Evolutionary conservation across 2,888 invertebrate genomes (phyloP), one percentile per base, ranked within the genome.

Genomic region (Drosophila multiciliata): DNA sequence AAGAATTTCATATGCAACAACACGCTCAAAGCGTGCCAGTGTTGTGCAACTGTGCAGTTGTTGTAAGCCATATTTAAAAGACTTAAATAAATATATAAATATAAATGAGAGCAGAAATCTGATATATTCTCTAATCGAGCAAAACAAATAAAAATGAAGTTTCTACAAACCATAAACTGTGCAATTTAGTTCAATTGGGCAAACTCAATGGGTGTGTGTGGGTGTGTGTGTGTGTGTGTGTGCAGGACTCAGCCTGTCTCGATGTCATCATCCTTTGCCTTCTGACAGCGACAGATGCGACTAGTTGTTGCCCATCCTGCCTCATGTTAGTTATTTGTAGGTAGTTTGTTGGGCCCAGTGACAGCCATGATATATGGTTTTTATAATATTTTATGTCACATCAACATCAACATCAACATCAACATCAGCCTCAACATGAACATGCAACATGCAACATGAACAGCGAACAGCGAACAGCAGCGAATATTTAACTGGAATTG

Each of bases 371-470:
- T 85, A 83, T 83, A 85, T 85, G 84, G 81, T 72, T 78, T 83
- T 75, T 78, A 87, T 86, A 88, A 85, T 89, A 89, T 89, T 85
- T 85, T 75, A 68, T 86, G 84, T 83, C 84, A 88, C 83, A 83
- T 85, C 83, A 82, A 86, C 80, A 83, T 75, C 77, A 78, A 86
- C 80, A 83, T 75, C 77, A 78, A 52, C 77, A 66, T 61, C 60
- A 73, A n/a, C 54, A 71, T 71, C 70, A 50, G 54, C 77, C 61
- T 61, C 60, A 73, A n/a, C 54, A 71, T 71, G 65, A 50, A 53
- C 69, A 50, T 20, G 38, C 45, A 45, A 23, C 45, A 45, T 55
- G 17, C 75, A 70, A 9, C 40, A 60, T 63, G 68, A 77, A 66
- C 74, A 73, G 53, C 66, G 71, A 68, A 84, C 38, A 61, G 38